Base-by-base conservation (phyloP, 2,797 vertebrate species). In the Myotis pilosus region DNA sequence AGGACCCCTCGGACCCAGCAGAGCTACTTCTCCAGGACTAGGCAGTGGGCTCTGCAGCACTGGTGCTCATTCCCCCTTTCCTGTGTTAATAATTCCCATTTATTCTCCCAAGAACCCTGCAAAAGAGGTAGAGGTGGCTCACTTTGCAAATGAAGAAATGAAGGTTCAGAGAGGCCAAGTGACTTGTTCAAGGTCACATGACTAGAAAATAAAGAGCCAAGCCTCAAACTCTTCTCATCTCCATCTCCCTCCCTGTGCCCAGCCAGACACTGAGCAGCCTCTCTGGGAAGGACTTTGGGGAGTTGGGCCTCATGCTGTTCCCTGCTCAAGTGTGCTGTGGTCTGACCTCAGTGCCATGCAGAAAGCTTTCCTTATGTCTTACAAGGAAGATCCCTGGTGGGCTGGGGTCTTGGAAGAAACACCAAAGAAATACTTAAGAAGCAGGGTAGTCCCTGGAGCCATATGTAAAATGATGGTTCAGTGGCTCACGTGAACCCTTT, bases 341-440 rank as follows among this genome's bases (percentile, higher is more conserved):
- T 33, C 90, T 51, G 49, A 80, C 44, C 60, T 85, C 2, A 0
- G 71, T 5, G 41, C 74, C 47, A 23, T 38, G 25, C 64, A 20
- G 66, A 49, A 55, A 47, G 28, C 53, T 96, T 72, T 68, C 64
- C 23, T 66, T 41, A 0, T 8, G 79, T 69, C 69, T 66, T 55
- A 60, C n/a, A 51, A 78, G 57, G 69, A 49, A 79, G 66, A 47
- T n/a, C 0, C 2, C 55, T 16, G 22, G 55, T 44, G 53, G 76
- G 36, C 62, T 64, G 62, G 36, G 13, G 49, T 28, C 71, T 86
- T 83, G 10, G 51, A 51, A 85, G 36, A 84, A 80, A 84, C 75
- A 38, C 66, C 76, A 47, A 30, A 64, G 53, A 72, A 53, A 28
- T 87, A 64, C 78, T 47, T 22, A 23, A 64, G 60, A n/a, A 90